Conservation (phyloP, 2,797 vertebrate genomes). For the Hydrolagus colliei region DNA sequence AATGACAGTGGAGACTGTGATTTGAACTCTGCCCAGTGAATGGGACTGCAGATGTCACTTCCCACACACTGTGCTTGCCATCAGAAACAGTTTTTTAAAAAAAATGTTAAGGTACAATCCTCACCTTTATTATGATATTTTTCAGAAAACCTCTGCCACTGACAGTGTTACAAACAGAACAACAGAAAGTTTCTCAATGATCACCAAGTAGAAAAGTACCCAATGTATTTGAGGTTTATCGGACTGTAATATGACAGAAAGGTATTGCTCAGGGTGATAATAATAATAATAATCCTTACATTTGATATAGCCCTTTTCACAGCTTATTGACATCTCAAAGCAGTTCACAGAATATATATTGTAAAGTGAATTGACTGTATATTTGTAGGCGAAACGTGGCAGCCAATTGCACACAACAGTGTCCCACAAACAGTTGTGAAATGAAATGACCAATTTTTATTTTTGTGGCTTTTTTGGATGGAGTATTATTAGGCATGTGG, state of each 20-base stretch:
- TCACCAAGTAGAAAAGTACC: background rate
- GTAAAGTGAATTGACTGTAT: too few species aligned
- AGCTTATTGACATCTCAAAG: too few species aligned
- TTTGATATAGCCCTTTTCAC: too few species aligned
- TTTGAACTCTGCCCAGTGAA: background rate
- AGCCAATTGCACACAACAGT: too few species aligned
- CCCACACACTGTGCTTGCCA: background rate
- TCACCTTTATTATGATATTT: background rate
- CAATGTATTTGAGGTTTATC: background rate
- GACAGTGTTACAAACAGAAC: background rate
- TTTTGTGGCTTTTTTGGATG: too few species aligned
- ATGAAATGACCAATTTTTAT: too few species aligned
- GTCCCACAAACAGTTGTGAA: too few species aligned
- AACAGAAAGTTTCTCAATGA: background rate
- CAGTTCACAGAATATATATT: too few species aligned
- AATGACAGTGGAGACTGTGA: constrained; percentile 4
- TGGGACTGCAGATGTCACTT: background rate
- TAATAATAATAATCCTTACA: too few species aligned
- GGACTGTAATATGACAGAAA: background rate
- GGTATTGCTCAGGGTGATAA: too few species aligned
- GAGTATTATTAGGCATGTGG: too few species aligned
- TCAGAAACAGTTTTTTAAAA: background rate
- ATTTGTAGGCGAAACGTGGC: too few species aligned
- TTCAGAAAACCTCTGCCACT: background rate
- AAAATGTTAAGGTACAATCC: background rate